phyloP scores from a whole-genome alignment of 2,888 invertebrate genomes.

The Apamea anceps region DNA sequence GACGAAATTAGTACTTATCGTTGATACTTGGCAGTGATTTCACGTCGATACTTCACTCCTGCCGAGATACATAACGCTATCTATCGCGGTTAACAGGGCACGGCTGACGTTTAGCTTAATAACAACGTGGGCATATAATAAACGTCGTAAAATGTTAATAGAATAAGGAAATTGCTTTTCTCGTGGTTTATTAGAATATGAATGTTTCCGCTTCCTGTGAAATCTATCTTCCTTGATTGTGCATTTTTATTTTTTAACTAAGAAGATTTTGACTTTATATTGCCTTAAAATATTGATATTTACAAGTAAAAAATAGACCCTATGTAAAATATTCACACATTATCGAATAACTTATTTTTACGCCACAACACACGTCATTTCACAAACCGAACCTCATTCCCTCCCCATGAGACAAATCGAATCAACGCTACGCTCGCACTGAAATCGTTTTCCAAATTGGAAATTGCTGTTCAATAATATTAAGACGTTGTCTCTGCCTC shows the following conservation, averaged over 20 bases:
- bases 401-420: background rate
- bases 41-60: slow-evolving; percentile 26
- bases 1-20: slow-evolving; percentile 11
- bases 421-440: background rate
- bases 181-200: slow-evolving; percentile 19
- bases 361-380: too few species aligned
- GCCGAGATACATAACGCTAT: slow-evolving; percentile 18
- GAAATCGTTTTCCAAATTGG: background rate
- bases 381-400: background rate
- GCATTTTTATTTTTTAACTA: background rate
- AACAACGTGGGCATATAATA: slow-evolving; percentile 20
- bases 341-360: background rate
- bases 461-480: background rate
- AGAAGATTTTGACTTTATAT: background rate
- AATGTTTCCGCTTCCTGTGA: slow-evolving; percentile 13
- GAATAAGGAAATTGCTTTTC: slow-evolving; percentile 24
- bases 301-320: too few species aligned
- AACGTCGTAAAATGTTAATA: slow-evolving; percentile 27
- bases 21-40: slow-evolving; percentile 45
- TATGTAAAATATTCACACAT: background rate
- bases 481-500: background rate
- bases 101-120: slow-evolving; percentile 24
- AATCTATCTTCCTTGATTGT: background rate
- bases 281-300: background rate
- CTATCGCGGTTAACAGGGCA: slow-evolving; percentile 27